Evolutionary conservation across 2,888 invertebrate genomes (phyloP), one percentile per base, ranked within the genome.

Genomic region (Acleris laterana): DNA sequence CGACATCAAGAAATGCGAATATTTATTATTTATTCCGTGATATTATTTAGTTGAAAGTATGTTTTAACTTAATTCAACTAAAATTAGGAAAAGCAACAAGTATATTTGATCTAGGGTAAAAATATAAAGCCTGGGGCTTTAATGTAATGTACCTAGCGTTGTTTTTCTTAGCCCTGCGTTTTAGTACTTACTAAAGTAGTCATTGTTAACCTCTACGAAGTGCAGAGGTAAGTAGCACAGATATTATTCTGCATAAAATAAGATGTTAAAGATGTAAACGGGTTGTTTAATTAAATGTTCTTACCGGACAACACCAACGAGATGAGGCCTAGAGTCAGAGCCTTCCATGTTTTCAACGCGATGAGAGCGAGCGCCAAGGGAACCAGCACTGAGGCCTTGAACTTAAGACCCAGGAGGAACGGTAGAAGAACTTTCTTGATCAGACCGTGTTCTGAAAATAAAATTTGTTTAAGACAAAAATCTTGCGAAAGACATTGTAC

Each of bases 271-370:
- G 5, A 13, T 44, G 4, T 16, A 44, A 16, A 5, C 5, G n/a
- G 16, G 5, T n/a, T 22, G 6, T 44, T 65, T n/a, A 48, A 17
- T 22, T 9, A 46, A 46, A 32, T 32, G 9, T 32, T 32, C 60
- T 72, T 85, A 93, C 96, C 97, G 72, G 97, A 97, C 53, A 97
- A 93, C 25, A 97, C 97, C 80, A 97, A 89, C 3, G 97, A 97
- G 68, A 97, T 94, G 5, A 97, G 95, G 69, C 97, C 97, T 72
- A 97, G 93, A 9, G 97, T 97, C 74, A 97, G 92, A 50, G 97
- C 97, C 85, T 97, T 97, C 97, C 97, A 97, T 17, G 97, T 97
- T 87, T 97, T 97, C 64, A 97, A 92, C 0, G 97, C 97, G 78
- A 97, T 97, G 67, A 97, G 89, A 44, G 96, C 96, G 65, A 97